Base-by-base conservation (phyloP, 1,140 invertebrate genomes). In the Orchestia grillus region DNA sequence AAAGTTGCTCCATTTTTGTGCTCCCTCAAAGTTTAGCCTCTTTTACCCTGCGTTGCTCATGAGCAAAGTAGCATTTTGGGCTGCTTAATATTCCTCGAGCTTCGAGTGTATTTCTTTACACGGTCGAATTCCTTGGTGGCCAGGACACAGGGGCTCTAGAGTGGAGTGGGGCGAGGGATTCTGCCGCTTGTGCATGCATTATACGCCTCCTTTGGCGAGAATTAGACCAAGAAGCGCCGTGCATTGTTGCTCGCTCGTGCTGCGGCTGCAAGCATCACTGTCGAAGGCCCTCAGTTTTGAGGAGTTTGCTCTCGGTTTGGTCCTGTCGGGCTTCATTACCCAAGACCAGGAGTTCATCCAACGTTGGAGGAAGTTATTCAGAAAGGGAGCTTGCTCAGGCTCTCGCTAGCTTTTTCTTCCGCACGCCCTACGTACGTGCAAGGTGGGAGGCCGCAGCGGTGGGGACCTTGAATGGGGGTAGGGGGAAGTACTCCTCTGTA, bases 201-300 rank as follows among this genome's bases (percentile, higher is more conserved):
- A 90, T 44, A 90, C 88, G 88, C 88, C 88, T 90, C 88, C 88
- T 90, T 90, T 90, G 88, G 88, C 88, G 88, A 16, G 88, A 90
- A 90, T 90, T 90, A 90, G 88, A 90, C 88, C 88, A 44, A 90
- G 88, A 90, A 90, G 88, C 15, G 88, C 88, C 88, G 4, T 77
- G 62, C 88, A 42, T 90, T 44, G 43, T 90, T 90, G 88, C 43
- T 42, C 16, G 88, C 36, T 28, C n/a, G 88, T 4, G 36, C 0
- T 90, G 88, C 11, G 88, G 62, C 15, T 19, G 28, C 62, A 1
- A 28, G 36, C 62, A 36, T 15, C 62, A 36, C 28, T 19, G 62
- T 77, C 62, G 36, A 77, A 77, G 28, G 62, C 62, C 15, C 36
- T 77, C 36, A 77, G 62, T 77, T 77, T 77, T 36, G 62, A 3